Conservation (phyloP, 2,113 vertebrate genomes). For the Sander vitreus region DNA sequence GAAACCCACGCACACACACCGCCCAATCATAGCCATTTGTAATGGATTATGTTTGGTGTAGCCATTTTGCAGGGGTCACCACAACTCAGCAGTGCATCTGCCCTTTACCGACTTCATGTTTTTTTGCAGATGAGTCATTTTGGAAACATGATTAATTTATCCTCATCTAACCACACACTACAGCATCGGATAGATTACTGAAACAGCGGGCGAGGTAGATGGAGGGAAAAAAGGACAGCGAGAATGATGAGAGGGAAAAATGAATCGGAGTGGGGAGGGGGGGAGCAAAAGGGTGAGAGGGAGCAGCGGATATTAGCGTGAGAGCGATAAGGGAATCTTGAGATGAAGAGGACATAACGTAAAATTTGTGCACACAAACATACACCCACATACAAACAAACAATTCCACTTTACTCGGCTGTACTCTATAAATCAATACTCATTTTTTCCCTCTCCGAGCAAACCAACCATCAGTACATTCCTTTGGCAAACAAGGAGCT, state of each 20-base stretch:
- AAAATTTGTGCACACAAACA: conserved; percentile 41
- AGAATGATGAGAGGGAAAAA: conserved; percentile 45
- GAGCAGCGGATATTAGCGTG: conserved; percentile 51
- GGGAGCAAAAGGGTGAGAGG: background rate
- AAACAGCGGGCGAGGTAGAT: conserved; percentile 60
- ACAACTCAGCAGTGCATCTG: conserved; percentile 27
- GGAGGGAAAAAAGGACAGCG: conserved; percentile 6
- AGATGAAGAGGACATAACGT: conserved; percentile 38
- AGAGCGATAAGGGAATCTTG: conserved; percentile 33
- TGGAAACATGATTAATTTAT: conserved; percentile 72
- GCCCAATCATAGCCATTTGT: conserved; percentile 32
- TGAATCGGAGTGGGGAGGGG: background rate
- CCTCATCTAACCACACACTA: conserved; percentile 52
- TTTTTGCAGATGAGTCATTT: conserved; percentile 61
- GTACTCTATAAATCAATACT: conserved; percentile 65
- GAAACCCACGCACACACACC: conserved; percentile 10
- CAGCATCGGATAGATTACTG: conserved; percentile 56
- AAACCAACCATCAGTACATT: conserved; percentile 32
- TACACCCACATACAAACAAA: conserved; percentile 50
- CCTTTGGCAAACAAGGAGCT: conserved; percentile 44
- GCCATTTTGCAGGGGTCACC: conserved; percentile 54
- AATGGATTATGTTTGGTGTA: conserved; percentile 56
- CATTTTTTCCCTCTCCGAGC: conserved; percentile 28
- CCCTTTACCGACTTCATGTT: conserved; percentile 57
- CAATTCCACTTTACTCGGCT: conserved; percentile 40